Evolutionary conservation across 2,888 invertebrate species (phyloP).

Genomic region (Leucophenga maculata): DNA sequence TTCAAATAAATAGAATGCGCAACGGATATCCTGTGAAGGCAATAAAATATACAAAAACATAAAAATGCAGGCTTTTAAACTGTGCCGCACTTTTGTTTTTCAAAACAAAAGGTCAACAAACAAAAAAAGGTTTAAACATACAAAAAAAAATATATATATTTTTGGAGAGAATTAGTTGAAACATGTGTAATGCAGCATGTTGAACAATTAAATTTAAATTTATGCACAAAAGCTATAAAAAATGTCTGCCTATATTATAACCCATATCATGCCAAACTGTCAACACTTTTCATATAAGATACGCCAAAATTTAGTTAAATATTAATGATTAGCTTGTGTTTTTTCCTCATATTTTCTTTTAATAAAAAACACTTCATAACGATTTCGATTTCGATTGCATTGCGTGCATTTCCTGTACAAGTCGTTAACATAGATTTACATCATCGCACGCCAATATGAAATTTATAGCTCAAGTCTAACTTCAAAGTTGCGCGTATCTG

Average conservation of each 20-base stretch:
- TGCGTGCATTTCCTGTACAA: conserved; percentile 12
- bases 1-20: background rate
- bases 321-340: background rate
- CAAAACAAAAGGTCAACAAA: background rate
- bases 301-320: background rate
- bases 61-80: conserved; percentile 36
- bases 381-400: conserved; percentile 14
- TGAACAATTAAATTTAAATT: conserved; percentile 59
- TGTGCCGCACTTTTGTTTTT: background rate
- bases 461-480: background rate
- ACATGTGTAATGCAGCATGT: conserved; percentile 53
- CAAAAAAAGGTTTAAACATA: background rate
- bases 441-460: conserved; percentile 12
- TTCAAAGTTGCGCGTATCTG: conserved; percentile 23
- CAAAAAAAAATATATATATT: conserved; percentile 3
- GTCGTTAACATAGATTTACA: conserved; percentile 26
- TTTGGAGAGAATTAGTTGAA: conserved; percentile 31
- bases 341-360: too few relatives aligned
- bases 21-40: too few relatives aligned
- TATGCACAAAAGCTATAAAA: conserved; percentile 21
- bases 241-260: background rate
- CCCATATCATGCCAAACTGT: conserved; percentile 7
- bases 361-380: too few relatives aligned
- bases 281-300: background rate
- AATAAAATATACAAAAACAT: conserved; percentile 43